Evolutionary conservation across 2,113 vertebrate species (phyloP).

Genomic region (Mohoua ochrocephala): DNA sequence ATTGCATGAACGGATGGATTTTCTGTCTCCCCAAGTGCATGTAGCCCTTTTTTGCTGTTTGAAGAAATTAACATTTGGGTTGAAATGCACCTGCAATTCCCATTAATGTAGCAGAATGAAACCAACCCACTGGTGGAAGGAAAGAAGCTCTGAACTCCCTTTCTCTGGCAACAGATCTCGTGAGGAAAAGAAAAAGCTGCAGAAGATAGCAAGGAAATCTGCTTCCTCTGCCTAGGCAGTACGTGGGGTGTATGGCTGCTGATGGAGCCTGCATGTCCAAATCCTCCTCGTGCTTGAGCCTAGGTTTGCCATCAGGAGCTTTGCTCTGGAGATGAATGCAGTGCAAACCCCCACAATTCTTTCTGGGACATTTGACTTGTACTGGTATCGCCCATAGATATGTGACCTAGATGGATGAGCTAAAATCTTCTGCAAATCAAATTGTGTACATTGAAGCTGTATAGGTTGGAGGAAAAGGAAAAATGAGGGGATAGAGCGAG

Average conservation of each 20-base stretch:
- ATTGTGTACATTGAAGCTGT: not conserved
- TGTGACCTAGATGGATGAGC: not conserved
- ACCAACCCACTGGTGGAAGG: not conserved
- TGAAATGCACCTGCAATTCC: constrained; percentile 22
- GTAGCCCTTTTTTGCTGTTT: not conserved
- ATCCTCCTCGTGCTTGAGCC: not conserved
- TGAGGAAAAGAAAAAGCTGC: not conserved
- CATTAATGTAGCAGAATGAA: constrained; percentile 3
- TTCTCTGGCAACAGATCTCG: not conserved
- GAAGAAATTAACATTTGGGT: not conserved
- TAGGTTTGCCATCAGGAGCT: not conserved
- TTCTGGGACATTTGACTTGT: not conserved
- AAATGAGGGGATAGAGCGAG: not conserved
- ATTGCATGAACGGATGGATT: not conserved
- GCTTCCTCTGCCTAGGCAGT: not conserved
- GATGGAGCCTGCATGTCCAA: not conserved
- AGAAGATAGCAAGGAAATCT: not conserved
- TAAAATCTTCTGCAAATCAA: not conserved
- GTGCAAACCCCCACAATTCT: not conserved
- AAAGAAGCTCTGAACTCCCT: not conserved
- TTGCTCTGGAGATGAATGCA: not conserved
- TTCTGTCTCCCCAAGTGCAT: not conserved
- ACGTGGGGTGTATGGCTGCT: not conserved
- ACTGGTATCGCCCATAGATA: not conserved
- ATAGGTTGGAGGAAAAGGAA: not conserved